Conservation (phyloP, 2,797 vertebrate species). For the Antennarius maculatus region DNA sequence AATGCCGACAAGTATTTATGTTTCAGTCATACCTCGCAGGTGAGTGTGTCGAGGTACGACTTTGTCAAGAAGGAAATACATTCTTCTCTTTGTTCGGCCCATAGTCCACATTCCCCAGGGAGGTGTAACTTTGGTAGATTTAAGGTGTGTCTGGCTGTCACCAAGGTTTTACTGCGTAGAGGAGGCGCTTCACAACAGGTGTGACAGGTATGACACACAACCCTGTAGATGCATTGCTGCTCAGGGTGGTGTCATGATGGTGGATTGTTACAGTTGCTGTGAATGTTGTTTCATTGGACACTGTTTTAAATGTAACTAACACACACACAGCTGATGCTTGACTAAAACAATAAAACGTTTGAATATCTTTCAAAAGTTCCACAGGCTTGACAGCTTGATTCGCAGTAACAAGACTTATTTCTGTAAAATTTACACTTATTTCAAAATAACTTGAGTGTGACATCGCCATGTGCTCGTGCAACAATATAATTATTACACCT, state of each 20-base stretch:
- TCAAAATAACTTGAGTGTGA: no score
- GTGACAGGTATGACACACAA: constrained; percentile 52
- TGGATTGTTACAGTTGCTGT: background rate
- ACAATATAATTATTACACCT: no score
- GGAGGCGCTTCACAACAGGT: constrained; percentile 33
- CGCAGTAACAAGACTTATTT: no score
- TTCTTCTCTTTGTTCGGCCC: constrained; percentile 19
- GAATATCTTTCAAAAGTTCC: no score
- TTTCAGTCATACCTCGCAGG: background rate
- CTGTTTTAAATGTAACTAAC: background rate
- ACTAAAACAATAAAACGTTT: no score
- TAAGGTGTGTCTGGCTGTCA: constrained; percentile 59
- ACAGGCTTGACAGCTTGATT: no score
- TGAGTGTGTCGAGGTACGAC: constrained; percentile 28
- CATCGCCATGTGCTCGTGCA: no score
- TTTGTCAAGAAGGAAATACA: background rate
- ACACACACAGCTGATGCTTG: no score
- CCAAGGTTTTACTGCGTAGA: constrained; percentile 25
- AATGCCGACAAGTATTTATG: background rate
- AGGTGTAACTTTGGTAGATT: constrained; percentile 54
- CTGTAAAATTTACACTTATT: no score
- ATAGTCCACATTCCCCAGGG: constrained; percentile 56
- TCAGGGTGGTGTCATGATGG: constrained; percentile 26
- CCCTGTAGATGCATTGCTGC: constrained; percentile 30
- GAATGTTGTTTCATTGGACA: background rate